Evolutionary conservation across 1,140 invertebrate genomes (phyloP), one percentile per base, ranked within the genome.

Genomic region (Eueides isabella): DNA sequence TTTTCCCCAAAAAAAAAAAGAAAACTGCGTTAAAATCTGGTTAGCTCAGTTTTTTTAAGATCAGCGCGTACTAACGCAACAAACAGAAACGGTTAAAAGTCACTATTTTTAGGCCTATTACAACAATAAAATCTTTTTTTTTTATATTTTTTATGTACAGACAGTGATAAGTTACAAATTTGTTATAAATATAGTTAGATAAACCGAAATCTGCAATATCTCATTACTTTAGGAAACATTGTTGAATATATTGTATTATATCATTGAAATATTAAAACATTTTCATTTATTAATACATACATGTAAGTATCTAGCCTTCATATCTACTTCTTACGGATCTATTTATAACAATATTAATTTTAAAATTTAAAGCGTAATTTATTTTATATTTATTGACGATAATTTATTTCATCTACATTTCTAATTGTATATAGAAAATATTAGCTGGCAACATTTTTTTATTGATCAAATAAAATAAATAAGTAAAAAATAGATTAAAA

Each of bases 331-430:
- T 48, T 48, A 48, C 7, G 7, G 16, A 5, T 48, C 9, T 48
- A 48, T 6, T 19, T 48, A n/a, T 23, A 23, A 41, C 38, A 14
- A 41, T 41, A 33, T 41, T 33, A 11, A 33, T 5, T 38, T 38
- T 38, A 38, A 7, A 48, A n/a, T 48, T 48, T 48, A 48, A 48
- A 48, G 41, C 41, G 19, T 48, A 48, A 19, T 48, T 16, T 48
- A 48, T 23, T 9, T 48, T 48, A 19, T 48, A 48, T 48, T 19
- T 48, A 48, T 48, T 48, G 41, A 48, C n/a, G 41, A 48, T 48
- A 48, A 48, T 19, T 48, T 48, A 48, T 48, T 48, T 9, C 19
- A n/a, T 48, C 41, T 48, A 48, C 41, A 23, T 5, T 48, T 48
- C n/a, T 38, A 38, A 16, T 38, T 38, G 5, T 38, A 16, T 48